Evolutionary conservation across 2,888 invertebrate species (phyloP), one percentile per base, ranked within the genome.

Genomic region (Troilus luridus): DNA sequence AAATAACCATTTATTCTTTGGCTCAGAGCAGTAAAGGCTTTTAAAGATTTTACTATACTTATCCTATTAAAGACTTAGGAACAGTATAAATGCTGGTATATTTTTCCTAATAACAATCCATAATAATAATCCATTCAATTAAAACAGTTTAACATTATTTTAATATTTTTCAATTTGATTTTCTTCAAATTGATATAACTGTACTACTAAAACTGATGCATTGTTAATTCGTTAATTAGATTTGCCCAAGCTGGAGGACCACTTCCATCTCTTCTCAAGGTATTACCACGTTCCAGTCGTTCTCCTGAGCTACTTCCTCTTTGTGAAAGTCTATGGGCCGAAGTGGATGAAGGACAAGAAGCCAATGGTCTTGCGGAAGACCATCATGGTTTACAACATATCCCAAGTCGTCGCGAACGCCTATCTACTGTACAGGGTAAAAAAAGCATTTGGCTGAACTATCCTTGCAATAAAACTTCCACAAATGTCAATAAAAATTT

Each of bases 271-370:
- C n/a, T 56, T 54, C 85, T 85, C 85, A 0, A 85, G 12, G n/a
- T 85, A 58, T 10, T 6, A 12, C 85, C 85, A 85, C 56, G 10
- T 85, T 6, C 85, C 85, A 12, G 56, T 85, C 19, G 14, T 85
- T 56, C 56, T 85, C 8, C 9, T 58, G 3, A 7, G 19, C 10
- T 85, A 85, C n/a, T n/a, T 85, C 85, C 11, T 85, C 11, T 56
- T 12, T 1, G 85, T 85, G 56, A 85, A 85, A n/a, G 85, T 10
- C 21, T 85, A 7, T 6, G 56, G 56, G 7, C 85, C 85, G 9
- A 56, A n/a, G 56, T 85, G 85, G 85, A 85, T 85, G 85, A 85
- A 58, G 85, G 85, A 85, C n/a, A 85, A 19, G 85, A n/a, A 58
- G 14, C 85, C 85, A 1, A 56, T 85, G 56, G 56, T 14, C 56